These are phyloP conservation scores for Nymphicus hollandicus DNA, from an alignment of 2,113 vertebrate genomes.

Conservation along the genomic window DNA sequence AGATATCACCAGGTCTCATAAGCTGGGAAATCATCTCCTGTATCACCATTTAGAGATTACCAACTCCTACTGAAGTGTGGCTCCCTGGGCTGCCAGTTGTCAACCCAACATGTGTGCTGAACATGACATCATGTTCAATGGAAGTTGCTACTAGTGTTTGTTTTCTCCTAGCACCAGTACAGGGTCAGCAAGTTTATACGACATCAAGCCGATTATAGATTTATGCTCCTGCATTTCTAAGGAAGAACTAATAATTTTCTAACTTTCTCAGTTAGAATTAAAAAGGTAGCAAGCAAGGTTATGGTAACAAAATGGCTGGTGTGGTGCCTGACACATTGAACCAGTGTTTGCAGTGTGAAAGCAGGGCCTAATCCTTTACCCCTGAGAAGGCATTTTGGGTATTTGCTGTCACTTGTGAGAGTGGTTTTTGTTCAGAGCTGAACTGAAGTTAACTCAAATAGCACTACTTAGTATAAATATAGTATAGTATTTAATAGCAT, in stretches of 20 bases:
- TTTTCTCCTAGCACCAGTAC: not conserved
- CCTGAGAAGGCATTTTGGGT: not conserved
- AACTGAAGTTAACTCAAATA: not conserved
- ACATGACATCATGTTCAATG: not conserved
- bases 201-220: not conserved
- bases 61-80: not conserved
- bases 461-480: not conserved
- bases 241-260: not conserved
- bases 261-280: not conserved
- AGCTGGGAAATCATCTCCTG: not conserved
- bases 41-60: not conserved
- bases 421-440: not conserved
- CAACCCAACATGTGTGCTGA: not conserved
- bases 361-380: not conserved
- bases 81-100: not conserved
- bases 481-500: not conserved
- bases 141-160: not conserved
- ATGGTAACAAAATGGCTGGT: not conserved
- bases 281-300: not conserved
- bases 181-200: not conserved
- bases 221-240: not conserved
- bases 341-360: accelerated
- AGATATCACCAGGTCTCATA: not conserved
- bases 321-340: not conserved
- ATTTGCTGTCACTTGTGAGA: not conserved